Conservation (phyloP, 2,888 invertebrate species). For the Pyralis farinalis region DNA sequence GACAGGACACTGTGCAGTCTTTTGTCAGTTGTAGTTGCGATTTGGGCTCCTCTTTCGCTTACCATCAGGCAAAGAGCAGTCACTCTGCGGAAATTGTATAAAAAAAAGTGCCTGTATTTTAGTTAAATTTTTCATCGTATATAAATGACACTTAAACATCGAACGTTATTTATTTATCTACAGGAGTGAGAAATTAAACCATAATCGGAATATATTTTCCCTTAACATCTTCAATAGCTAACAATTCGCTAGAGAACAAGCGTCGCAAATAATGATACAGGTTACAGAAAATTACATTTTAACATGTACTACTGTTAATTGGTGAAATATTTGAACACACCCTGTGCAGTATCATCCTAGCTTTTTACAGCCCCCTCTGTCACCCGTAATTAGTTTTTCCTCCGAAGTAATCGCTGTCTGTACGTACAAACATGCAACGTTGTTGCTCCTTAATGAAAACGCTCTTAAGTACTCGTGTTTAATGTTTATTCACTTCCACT, state of each 20-base stretch:
- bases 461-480: slow-evolving; percentile 68
- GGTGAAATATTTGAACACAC: slow-evolving; percentile 20
- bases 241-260: neutral
- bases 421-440: slow-evolving; percentile 67
- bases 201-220: slow-evolving; percentile 2
- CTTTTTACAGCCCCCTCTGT: slow-evolving; percentile 45
- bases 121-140: too few species aligned
- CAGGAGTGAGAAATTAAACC: too few species aligned
- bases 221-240: slow-evolving; percentile 1
- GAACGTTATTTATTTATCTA: too few species aligned
- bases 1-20: too few species aligned
- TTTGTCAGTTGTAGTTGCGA: too few species aligned
- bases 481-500: slow-evolving; percentile 72
- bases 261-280: neutral
- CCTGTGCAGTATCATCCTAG: slow-evolving; percentile 23
- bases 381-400: slow-evolving; percentile 70
- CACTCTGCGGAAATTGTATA: too few species aligned
- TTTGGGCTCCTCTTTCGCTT: too few species aligned
- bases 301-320: slow-evolving; percentile 11
- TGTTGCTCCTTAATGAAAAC: slow-evolving; percentile 71
- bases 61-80: too few species aligned
- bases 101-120: too few species aligned
- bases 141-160: too few species aligned
- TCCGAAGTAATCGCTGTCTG: slow-evolving; percentile 60
- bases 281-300: slow-evolving; percentile 4